A percentile compares a stretch with the other conserved stretches of the same genome.
phyloP scores from a whole-genome alignment of 2,113 vertebrate genomes.

The Gobius niger region DNA sequence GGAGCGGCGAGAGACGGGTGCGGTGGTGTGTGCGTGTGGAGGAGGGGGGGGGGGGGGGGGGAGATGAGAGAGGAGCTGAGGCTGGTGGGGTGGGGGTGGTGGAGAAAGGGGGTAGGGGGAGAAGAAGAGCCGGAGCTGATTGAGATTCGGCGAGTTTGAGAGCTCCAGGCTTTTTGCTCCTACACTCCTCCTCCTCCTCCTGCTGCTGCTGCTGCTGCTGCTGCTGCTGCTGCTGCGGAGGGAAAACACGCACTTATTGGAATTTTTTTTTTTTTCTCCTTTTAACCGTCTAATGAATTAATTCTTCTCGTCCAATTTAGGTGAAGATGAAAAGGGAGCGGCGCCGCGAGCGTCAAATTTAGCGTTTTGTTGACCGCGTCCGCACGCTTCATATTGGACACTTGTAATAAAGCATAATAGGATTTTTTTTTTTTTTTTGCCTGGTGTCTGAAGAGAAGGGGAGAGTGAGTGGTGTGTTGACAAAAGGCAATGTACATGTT shows the following conservation, averaged over 20 bases:
- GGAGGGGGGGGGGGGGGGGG: conserved; percentile 32
- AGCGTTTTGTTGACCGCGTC: conserved; percentile 68
- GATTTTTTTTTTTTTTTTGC: conserved; percentile 9
- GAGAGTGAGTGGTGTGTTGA: conserved; percentile 30
- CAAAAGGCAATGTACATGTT: conserved; percentile 28
- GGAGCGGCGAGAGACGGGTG: conserved; percentile 26
- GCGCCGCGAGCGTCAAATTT: conserved; percentile 61
- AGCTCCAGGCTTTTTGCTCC: conserved; percentile 56
- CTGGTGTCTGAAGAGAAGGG: conserved; percentile 14
- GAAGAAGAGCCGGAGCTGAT: conserved; percentile 67
- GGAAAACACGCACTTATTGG: conserved; percentile 69
- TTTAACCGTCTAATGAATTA: conserved; percentile 66
- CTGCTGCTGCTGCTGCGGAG: conserved; percentile 46
- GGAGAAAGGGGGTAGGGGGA: not conserved
- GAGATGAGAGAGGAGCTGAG: not conserved
- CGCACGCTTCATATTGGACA: conserved; percentile 51
- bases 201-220: conserved; percentile 36
- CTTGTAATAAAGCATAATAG: conserved; percentile 47
- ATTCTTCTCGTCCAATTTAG: conserved; percentile 75
- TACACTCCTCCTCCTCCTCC: not conserved
- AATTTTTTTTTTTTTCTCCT: conserved; percentile 59
- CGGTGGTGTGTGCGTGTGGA: conserved; percentile 33
- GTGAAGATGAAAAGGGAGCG: conserved; percentile 69
- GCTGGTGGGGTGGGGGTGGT: conserved; percentile 24
- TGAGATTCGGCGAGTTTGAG: conserved; percentile 72